Base-by-base conservation (phyloP, 2,888 invertebrate species). In the Chrysotoxum bicinctum region DNA sequence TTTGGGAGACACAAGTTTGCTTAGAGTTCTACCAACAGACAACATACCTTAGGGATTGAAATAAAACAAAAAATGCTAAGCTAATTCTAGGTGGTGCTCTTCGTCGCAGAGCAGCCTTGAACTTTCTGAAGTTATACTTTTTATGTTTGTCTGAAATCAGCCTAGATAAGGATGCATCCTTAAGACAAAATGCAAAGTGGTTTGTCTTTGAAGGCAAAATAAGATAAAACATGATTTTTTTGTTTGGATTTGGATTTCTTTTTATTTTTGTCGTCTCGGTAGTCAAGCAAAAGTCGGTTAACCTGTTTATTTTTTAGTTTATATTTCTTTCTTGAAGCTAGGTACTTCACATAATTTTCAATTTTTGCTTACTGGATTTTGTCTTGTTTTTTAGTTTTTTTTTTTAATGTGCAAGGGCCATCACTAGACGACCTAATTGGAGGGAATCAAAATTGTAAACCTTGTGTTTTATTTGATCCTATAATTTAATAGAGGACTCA, bases 101-200 rank as follows among this genome's bases (percentile, higher is more conserved):
- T 16, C n/a, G 16, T 26, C 23, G 16, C 23, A 40, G 10, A 60
- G 37, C 64, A 64, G 64, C 64, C 64, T 64, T 64, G 45, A 64
- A 64, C 45, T 60, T 60, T 40, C 19, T 45, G 19, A 43, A 64
- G 26, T 26, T 43, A 30, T 45, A 37, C 14, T 37, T 58, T 35
- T 35, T 7, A 58, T 58, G 14, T 37, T 54, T 12, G 12, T 30
- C n/a, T 43, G n/a, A 62, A 62, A 43, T 43, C 43, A 78, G 48
- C 54, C 72, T 19, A 72, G 32, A 58, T 72, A 73, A 73, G 79
- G 79, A 73, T 79, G 66, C 79, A 73, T 62, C 62, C 79, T 79
- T 40, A 66, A 73, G 79, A 45, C 64, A 72, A 66, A 72, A 64
- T 64, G 54, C 54, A 64, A 78, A 78, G 64, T 72, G 62, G 73